Evolutionary conservation across 2,888 invertebrate genomes (phyloP).

Genomic region (Raillietiella orientalis): DNA sequence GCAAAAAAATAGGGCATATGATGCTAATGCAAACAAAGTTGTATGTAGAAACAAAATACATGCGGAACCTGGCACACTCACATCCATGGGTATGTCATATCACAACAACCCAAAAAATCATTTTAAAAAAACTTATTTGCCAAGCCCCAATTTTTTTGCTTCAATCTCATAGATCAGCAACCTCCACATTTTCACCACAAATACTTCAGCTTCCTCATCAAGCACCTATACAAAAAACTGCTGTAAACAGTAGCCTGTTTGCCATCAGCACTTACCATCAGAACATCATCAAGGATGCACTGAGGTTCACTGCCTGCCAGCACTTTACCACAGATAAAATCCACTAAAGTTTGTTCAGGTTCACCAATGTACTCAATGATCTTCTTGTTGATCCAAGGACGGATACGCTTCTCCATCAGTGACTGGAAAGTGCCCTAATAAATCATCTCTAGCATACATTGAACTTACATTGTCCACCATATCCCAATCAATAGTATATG

Average conservation of each 20-base stretch:
- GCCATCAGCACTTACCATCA: slow-evolving; percentile 36
- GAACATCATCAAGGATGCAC: slow-evolving; percentile 85
- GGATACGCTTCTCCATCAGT: slow-evolving; percentile 80
- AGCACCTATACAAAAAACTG: slow-evolving; percentile 35
- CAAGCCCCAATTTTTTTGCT: slow-evolving; percentile 77
- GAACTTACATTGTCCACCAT: slow-evolving; percentile 30
- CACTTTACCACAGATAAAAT: slow-evolving; percentile 96
- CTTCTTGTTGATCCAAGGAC: slow-evolving; percentile 99
- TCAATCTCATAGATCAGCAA: slow-evolving; percentile 96
- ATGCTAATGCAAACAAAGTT: no score
- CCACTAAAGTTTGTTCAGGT: slow-evolving; percentile 89
- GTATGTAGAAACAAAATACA: no score
- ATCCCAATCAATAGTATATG: slow-evolving; percentile 68
- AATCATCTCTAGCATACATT: neutral
- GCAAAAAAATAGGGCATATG: no score
- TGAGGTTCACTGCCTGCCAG: slow-evolving; percentile 71
- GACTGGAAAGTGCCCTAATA: slow-evolving; percentile 13
- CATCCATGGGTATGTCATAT: no score
- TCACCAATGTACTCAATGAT: slow-evolving; percentile 98
- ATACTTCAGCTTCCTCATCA: slow-evolving; percentile 98
- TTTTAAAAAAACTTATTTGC: no score
- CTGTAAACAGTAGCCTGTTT: neutral
- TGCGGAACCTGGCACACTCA: no score
- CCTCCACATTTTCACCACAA: slow-evolving; percentile 99
- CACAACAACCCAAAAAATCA: no score